These are phyloP conservation scores for Gastracanthus pulcherrimus DNA, from an alignment of 2,888 invertebrate genomes.

Conservation along the genomic window DNA sequence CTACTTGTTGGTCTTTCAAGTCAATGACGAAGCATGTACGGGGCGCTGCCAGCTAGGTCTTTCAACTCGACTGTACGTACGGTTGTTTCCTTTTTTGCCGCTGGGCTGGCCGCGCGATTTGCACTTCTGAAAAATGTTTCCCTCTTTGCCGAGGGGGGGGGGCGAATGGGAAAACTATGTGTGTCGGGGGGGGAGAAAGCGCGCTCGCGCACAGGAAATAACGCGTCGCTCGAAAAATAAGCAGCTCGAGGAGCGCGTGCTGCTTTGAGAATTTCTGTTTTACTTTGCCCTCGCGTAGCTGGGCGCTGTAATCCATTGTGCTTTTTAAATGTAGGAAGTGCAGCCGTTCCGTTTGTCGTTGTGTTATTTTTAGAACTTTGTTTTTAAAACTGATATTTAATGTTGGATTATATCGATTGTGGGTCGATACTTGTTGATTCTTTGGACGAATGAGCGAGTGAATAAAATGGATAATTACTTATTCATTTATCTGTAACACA, in stretches of 20 bases:
- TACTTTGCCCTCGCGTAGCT: neutral
- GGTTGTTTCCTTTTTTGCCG: neutral
- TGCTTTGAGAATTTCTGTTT: neutral
- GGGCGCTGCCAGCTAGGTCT: slow-evolving; percentile 28
- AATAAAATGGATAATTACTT: too few species aligned
- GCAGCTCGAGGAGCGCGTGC: neutral
- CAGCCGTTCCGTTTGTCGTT: too few species aligned
- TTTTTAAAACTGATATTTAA: too few species aligned
- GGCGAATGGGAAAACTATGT: neutral
- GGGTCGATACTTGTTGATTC: too few species aligned
- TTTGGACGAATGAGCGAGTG: too few species aligned
- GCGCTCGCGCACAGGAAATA: neutral
- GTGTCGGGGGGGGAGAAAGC: neutral
- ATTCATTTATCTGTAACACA: too few species aligned
- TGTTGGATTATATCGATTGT: too few species aligned
- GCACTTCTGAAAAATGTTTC: slow-evolving; percentile 32
- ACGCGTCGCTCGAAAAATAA: neutral
- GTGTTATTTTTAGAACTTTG: too few species aligned
- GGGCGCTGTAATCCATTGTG: neutral
- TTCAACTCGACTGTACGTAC: neutral
- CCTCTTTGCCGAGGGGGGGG: neutral
- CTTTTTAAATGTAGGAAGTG: neutral
- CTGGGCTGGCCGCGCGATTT: slow-evolving; percentile 2
- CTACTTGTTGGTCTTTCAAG: slow-evolving; percentile 13
- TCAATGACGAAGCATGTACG: slow-evolving; percentile 34